Conservation (phyloP, 2,797 vertebrate species). For the Xenentodon cancila region DNA sequence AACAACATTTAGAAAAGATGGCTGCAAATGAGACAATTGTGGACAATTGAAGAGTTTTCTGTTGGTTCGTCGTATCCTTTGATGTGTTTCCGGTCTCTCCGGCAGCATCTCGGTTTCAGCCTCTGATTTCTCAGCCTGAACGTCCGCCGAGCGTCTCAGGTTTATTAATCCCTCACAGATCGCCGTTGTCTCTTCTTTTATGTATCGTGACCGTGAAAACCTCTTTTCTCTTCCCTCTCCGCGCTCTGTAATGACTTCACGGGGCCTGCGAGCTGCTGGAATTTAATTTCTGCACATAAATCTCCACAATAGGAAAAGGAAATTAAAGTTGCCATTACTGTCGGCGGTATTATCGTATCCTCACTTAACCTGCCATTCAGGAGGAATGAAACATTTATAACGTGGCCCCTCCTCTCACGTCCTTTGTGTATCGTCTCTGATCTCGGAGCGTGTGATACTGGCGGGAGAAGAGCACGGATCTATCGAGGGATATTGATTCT, state of each 20-base stretch:
- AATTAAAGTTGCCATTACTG: conserved; percentile 87
- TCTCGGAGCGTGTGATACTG: conserved; percentile 24
- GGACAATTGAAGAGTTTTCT: too few relatives aligned
- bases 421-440: conserved; percentile 31
- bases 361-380: conserved; percentile 87
- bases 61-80: too few relatives aligned
- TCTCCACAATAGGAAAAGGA: conserved; percentile 85
- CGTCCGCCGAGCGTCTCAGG: conserved; percentile 62
- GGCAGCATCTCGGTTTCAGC: too few relatives aligned
- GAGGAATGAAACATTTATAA: conserved; percentile 82
- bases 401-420: conserved; percentile 39
- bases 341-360: conserved; percentile 82
- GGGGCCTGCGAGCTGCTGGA: conserved; percentile 78
- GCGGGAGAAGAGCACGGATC: conserved; percentile 13
- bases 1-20: too few relatives aligned
- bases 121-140: conserved; percentile 45
- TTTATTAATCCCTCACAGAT: conserved; percentile 64
- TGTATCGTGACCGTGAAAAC: not conserved
- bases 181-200: conserved; percentile 51
- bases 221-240: conserved; percentile 46
- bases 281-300: conserved; percentile 86
- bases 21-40: too few relatives aligned
- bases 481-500: conserved; percentile 35
- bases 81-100: too few relatives aligned
- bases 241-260: conserved; percentile 70